phyloP scores from a whole-genome alignment of 1,140 invertebrate species.

The Musca domestica region DNA sequence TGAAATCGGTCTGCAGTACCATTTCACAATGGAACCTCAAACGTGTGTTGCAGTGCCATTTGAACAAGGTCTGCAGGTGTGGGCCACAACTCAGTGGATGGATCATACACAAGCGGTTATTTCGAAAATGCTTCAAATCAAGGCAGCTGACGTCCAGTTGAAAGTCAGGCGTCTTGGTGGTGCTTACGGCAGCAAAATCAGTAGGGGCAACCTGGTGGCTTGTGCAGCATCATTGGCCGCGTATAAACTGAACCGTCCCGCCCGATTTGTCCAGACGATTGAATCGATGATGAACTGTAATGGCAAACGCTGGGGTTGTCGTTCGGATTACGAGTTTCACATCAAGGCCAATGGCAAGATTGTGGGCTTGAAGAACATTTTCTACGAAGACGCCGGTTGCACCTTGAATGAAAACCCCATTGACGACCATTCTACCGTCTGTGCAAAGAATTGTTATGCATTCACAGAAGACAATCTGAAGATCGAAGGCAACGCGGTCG shows the following conservation, averaged over 20 bases:
- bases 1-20: conserved; percentile 47
- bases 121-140: conserved; percentile 58
- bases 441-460: conserved; percentile 63
- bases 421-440: conserved; percentile 44
- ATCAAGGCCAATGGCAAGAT: conserved; percentile 68
- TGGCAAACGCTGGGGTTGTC: conserved; percentile 62
- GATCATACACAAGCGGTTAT: conserved; percentile 65
- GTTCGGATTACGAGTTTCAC: conserved; percentile 59
- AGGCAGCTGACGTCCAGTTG: conserved; percentile 59
- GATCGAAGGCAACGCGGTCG: conserved; percentile 57
- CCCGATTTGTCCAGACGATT: conserved; percentile 64
- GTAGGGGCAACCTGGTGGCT: conserved; percentile 58
- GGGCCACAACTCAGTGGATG: conserved; percentile 66
- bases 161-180: conserved; percentile 68
- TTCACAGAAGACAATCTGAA: conserved; percentile 55
- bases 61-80: conserved; percentile 65
- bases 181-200: conserved; percentile 68
- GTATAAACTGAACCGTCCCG: conserved; percentile 61
- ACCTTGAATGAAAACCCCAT: conserved; percentile 61
- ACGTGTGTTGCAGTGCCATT: conserved; percentile 60
- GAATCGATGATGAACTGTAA: conserved; percentile 66
- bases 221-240: conserved; percentile 65
- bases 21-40: conserved; percentile 68
- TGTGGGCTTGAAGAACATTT: conserved; percentile 62
- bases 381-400: conserved; percentile 66